Percentiles rank a stretch among this genome's conserved stretches.
Conservation (phyloP, 2,888 invertebrate genomes). For the Drosophila diplacantha region DNA sequence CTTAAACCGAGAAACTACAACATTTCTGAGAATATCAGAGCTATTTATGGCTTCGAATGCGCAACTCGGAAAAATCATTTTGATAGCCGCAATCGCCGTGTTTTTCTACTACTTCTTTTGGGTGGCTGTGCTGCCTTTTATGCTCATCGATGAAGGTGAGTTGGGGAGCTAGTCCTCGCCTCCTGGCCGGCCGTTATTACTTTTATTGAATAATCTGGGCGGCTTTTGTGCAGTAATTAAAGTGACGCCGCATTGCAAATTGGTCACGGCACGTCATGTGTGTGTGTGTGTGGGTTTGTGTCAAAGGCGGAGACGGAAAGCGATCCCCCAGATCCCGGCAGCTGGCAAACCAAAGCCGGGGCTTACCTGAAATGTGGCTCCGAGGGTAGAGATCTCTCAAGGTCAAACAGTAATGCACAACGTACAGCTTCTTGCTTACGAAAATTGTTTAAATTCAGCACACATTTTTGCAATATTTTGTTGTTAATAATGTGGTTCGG, state of each 20-base stretch:
- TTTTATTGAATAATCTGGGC: constrained; percentile 62
- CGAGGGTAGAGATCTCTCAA: constrained; percentile 16
- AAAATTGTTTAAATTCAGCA: background rate
- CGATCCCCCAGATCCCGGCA: constrained; percentile 7
- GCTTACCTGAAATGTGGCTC: constrained; percentile 24
- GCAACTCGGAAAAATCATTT: constrained; percentile 80
- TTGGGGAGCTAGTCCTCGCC: constrained; percentile 12
- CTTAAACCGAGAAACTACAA: constrained; percentile 6
- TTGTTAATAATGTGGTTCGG: background rate
- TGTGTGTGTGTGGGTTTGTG: constrained; percentile 3
- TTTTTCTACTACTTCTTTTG: constrained; percentile 82
- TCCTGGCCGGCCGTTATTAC: constrained; percentile 1
- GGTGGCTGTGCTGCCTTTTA: constrained; percentile 84
- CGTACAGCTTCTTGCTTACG: constrained; percentile 14
- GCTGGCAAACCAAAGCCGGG: constrained; percentile 5
- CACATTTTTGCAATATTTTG: background rate
- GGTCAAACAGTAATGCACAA: constrained; percentile 21
- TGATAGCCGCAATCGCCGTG: constrained; percentile 79
- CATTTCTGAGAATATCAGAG: constrained; percentile 31
- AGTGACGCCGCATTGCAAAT: constrained; percentile 50
- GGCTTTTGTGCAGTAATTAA: constrained; percentile 66
- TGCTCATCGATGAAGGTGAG: constrained; percentile 81
- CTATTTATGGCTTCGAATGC: constrained; percentile 81
- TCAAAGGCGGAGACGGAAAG: background rate
- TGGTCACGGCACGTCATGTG: constrained; percentile 22